Base-by-base conservation (phyloP, 2,113 vertebrate species). In the Onychostruthus taczanowskii region DNA sequence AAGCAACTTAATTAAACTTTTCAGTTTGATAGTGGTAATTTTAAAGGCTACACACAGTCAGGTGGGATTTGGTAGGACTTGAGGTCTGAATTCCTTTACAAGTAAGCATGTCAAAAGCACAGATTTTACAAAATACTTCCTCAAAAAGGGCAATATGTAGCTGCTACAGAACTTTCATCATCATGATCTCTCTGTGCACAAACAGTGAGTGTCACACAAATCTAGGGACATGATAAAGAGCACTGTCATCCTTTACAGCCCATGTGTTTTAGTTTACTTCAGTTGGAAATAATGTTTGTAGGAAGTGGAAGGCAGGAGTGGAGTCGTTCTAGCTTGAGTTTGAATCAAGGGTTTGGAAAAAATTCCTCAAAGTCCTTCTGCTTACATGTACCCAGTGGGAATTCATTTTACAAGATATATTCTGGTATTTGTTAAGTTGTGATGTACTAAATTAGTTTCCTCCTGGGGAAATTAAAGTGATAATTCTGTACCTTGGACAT, bases 301-400 rank as follows among this genome's bases (percentile, higher is more conserved):
- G 44, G 35, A 87, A 67, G 10, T 37, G 9, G 23, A 85, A 92
- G 82, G 5, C 8, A 72, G 9, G 11, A 3, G 11, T 52, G 24
- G 20, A 85, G 15, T 46, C 13, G 35, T 39, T 22, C 26, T 35
- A 22, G 39, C 2, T 11, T 30, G 16, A 7, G 16, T 85, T 58
- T 80, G 16, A 35, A 33, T 59, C 16, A 46, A 59, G 23, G 6
- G 12, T 72, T 66, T 72, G 35, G 35, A 74, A 92, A 84, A 58
- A 47, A 30, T 9, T 58, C 8, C 30, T 24, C 16, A 75, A 69
- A 78, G 4, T 6, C 5, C 4, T 27, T 63, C 39, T 63, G 24
- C 2, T 63, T 70, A 49, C 3, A 4, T 22, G 8, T 56, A 46
- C 2, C 4, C 21, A 47, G 5, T 0, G 1, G 33, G 52, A 78